phyloP scores from a whole-genome alignment of 2,888 invertebrate species.

The Nesidiocoris tenuis region DNA sequence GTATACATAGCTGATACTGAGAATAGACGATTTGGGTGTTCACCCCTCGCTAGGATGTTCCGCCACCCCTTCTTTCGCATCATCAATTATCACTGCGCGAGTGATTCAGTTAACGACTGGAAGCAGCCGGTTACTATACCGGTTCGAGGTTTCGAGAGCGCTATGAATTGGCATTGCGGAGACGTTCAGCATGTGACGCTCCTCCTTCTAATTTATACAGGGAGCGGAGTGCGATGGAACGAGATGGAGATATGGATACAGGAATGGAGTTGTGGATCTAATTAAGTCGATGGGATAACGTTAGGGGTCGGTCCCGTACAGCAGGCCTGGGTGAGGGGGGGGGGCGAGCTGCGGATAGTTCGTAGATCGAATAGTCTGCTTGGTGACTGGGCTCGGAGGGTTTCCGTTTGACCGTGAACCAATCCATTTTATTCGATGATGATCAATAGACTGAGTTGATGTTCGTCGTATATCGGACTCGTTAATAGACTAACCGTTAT shows the following conservation, averaged over 20 bases:
- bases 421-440: background rate
- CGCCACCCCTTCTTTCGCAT: background rate
- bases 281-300: constrained; percentile 16
- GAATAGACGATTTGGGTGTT: background rate
- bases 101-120: constrained; percentile 37
- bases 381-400: background rate
- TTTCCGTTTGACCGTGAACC: background rate
- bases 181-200: constrained; percentile 12
- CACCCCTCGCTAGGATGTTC: background rate
- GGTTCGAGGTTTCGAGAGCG: constrained; percentile 1
- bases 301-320: background rate
- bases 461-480: too few species aligned
- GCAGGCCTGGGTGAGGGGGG: background rate
- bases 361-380: background rate
- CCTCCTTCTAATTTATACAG: constrained; percentile 25
- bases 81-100: constrained; percentile 34
- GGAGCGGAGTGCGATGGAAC: background rate
- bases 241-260: background rate
- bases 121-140: constrained; percentile 10
- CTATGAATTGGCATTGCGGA: background rate
- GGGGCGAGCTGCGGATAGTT: constrained; percentile 7
- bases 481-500: too few species aligned
- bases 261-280: constrained; percentile 3
- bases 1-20: background rate
- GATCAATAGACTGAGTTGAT: background rate